A percentile compares a stretch with the other conserved stretches of the same genome.
Conservation (phyloP, 2,113 vertebrate species). For the Pygoscelis antarcticus region DNA sequence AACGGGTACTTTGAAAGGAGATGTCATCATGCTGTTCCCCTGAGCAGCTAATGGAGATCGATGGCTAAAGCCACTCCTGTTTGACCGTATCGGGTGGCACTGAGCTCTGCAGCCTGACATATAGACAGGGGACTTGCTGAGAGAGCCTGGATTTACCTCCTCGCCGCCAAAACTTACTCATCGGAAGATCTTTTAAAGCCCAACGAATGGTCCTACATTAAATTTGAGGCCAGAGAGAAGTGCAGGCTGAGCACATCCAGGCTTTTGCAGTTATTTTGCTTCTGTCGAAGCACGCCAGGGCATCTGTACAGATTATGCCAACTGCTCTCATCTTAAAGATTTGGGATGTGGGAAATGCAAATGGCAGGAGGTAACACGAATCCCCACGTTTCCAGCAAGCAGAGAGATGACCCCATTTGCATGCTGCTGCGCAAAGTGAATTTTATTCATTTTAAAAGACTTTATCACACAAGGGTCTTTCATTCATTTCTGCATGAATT, state of each 20-base stretch:
- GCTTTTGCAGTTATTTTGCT: neutral
- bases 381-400: neutral
- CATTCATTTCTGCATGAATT: neutral
- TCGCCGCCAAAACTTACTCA: neutral
- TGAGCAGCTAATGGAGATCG: rapidly evolving
- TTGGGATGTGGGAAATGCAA: neutral
- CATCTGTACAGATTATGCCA: rapidly evolving
- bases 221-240: neutral
- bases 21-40: neutral
- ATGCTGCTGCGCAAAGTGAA: neutral
- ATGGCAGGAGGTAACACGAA: neutral
- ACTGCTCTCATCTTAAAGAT: neutral
- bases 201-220: rapidly evolving
- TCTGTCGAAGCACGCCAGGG: neutral
- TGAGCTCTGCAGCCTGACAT: neutral
- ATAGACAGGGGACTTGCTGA: neutral
- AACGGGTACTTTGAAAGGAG: neutral
- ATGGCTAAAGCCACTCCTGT: neutral
- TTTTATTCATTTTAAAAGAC: constrained; percentile 15
- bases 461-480: neutral
- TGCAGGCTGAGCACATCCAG: neutral
- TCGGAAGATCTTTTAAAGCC: neutral
- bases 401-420: constrained; percentile 13
- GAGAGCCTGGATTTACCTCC: neutral
- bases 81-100: rapidly evolving